Evolutionary conservation across 2,113 vertebrate genomes (phyloP).

Genomic region (Eonycteris spelaea): DNA sequence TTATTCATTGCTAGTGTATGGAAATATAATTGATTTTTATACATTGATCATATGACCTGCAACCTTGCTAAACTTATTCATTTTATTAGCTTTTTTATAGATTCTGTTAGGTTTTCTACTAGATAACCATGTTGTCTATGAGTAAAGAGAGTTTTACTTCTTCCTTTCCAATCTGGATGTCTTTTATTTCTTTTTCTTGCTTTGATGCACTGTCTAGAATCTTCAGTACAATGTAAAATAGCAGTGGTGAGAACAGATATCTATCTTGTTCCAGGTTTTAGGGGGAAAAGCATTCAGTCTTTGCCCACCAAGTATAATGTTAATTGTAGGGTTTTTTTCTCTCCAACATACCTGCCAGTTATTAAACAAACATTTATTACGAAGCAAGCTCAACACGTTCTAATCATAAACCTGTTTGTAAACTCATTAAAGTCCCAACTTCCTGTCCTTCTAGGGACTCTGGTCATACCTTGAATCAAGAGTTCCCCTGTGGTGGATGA

Average conservation of each 20-base stretch:
- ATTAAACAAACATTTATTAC: constrained; percentile 2
- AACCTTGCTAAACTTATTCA: not conserved
- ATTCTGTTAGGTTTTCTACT: not conserved
- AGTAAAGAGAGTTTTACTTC: not conserved
- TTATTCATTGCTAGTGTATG: not conserved
- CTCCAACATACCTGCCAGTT: not conserved
- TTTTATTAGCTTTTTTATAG: not conserved
- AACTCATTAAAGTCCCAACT: not conserved
- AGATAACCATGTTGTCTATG: not conserved
- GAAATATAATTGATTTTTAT: not conserved
- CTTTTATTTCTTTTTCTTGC: not conserved
- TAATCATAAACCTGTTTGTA: not conserved
- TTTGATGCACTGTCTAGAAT: not conserved
- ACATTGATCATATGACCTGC: not conserved
- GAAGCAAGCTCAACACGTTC: not conserved
- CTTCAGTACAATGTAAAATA: not conserved
- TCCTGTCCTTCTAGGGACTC: not conserved
- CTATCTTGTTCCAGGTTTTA: not conserved
- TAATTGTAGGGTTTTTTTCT: not conserved
- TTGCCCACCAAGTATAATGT: not conserved
- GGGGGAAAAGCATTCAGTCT: not conserved
- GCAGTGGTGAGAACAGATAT: not conserved
- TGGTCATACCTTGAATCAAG: not conserved
- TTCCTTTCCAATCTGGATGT: not conserved
- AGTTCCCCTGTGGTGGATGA: not conserved